phyloP scores from a whole-genome alignment of 2,888 invertebrate species.

The Tromatobia lineatoria region DNA sequence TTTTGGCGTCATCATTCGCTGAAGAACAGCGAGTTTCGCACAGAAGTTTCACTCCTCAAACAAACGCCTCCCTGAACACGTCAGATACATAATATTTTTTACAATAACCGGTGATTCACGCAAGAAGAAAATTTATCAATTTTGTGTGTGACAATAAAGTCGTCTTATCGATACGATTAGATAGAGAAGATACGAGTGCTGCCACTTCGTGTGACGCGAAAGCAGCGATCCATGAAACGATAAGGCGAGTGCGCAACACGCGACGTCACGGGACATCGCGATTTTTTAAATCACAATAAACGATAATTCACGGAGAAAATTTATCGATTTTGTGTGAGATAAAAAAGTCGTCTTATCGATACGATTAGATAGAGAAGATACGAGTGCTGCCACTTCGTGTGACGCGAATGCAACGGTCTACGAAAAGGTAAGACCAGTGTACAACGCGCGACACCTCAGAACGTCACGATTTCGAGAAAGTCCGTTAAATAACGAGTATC shows the following conservation, averaged over 20 bases:
- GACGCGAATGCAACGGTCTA: background rate
- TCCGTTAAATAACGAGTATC: background rate
- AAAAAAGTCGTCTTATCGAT: background rate
- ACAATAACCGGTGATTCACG: background rate
- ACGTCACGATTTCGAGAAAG: background rate
- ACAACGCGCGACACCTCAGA: background rate
- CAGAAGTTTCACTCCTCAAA: too few species aligned
- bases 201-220: background rate
- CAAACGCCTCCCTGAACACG: background rate
- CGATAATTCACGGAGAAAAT: background rate
- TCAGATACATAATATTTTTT: background rate
- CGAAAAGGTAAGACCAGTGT: background rate
- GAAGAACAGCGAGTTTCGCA: too few species aligned
- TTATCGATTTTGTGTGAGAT: background rate
- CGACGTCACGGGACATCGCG: background rate
- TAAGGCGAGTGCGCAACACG: background rate
- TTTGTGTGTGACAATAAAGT: background rate
- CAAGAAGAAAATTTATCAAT: background rate
- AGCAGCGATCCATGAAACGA: background rate
- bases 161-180: background rate
- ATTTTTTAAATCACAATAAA: background rate
- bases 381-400: background rate
- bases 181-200: background rate
- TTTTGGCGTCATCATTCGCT: background rate
- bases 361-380: background rate